Percentiles rank a stretch among this genome's conserved stretches.
These are phyloP conservation scores for Erythrocercus mccallii DNA, from an alignment of 2,113 vertebrate genomes.

Conservation along the genomic window DNA sequence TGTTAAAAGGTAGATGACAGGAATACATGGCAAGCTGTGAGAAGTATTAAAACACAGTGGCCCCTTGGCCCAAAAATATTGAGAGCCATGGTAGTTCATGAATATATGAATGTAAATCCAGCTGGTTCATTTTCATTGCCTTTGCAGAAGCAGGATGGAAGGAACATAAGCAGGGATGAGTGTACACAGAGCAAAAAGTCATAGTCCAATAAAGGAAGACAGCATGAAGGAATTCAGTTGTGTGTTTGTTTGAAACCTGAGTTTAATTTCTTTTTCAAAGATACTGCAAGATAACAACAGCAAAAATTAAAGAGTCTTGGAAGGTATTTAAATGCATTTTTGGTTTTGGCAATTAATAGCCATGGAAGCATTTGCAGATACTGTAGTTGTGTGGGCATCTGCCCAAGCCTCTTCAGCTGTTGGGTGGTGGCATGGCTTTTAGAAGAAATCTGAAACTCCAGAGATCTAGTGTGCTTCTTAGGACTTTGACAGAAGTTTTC, in stretches of 20 bases:
- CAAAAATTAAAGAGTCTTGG: background rate
- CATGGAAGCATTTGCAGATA: background rate
- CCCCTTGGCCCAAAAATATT: background rate
- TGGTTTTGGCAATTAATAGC: background rate
- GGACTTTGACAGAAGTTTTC: background rate
- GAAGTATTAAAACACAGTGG: background rate
- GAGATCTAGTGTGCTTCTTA: background rate
- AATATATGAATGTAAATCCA: background rate
- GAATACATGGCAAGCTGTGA: background rate
- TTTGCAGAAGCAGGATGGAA: background rate
- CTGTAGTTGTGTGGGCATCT: background rate
- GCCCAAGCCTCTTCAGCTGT: background rate
- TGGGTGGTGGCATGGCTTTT: background rate
- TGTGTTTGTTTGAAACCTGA: background rate
- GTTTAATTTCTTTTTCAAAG: background rate
- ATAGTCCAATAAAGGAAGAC: background rate
- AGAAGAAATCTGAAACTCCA: background rate
- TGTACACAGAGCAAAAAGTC: background rate
- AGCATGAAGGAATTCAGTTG: background rate
- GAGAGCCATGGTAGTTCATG: background rate
- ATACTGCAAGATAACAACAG: background rate
- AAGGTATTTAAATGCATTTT: background rate
- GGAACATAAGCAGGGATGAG: background rate
- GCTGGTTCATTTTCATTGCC: background rate
- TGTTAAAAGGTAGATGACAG: background rate